Percentiles rank a stretch among this genome's conserved stretches.
These are phyloP conservation scores for Euphydryas editha DNA, from an alignment of 2,888 invertebrate species.

Conservation along the genomic window DNA sequence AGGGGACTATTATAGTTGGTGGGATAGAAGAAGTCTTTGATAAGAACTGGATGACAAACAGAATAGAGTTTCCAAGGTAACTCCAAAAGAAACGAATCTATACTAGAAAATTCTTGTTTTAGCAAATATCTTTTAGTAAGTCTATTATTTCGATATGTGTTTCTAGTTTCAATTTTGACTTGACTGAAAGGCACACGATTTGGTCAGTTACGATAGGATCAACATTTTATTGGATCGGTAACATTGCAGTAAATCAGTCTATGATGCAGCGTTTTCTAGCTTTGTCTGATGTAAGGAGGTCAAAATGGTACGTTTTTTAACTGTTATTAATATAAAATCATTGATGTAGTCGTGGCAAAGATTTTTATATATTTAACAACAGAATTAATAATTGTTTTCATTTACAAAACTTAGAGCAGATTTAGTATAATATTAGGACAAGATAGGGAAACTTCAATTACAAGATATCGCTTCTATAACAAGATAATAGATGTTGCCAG, in stretches of 20 bases:
- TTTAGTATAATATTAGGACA: too few relatives aligned
- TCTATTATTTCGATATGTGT: not conserved
- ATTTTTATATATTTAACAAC: too few relatives aligned
- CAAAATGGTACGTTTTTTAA: conserved; percentile 77
- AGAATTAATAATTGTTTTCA: too few relatives aligned
- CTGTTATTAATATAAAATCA: not conserved
- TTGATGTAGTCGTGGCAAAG: too few relatives aligned
- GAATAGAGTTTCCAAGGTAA: conserved; percentile 82
- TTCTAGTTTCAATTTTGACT: conserved; percentile 85
- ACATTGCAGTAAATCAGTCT: conserved; percentile 89
- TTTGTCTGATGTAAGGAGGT: conserved; percentile 85
- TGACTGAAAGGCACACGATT: conserved; percentile 88
- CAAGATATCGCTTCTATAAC: too few relatives aligned
- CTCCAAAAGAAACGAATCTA: conserved; percentile 22
- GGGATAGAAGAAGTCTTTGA: conserved; percentile 84
- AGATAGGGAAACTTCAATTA: too few relatives aligned
- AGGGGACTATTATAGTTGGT: conserved; percentile 86
- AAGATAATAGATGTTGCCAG: too few relatives aligned
- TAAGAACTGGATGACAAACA: conserved; percentile 82
- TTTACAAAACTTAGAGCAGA: too few relatives aligned
- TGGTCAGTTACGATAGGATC: conserved; percentile 89
- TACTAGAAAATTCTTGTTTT: not conserved
- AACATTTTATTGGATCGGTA: conserved; percentile 88
- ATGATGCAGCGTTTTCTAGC: conserved; percentile 91
- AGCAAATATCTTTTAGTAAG: not conserved